Evolutionary conservation across 1,140 invertebrate genomes (phyloP), one percentile per base, ranked within the genome.

Genomic region (Trichomalopsis sarcophagae): DNA sequence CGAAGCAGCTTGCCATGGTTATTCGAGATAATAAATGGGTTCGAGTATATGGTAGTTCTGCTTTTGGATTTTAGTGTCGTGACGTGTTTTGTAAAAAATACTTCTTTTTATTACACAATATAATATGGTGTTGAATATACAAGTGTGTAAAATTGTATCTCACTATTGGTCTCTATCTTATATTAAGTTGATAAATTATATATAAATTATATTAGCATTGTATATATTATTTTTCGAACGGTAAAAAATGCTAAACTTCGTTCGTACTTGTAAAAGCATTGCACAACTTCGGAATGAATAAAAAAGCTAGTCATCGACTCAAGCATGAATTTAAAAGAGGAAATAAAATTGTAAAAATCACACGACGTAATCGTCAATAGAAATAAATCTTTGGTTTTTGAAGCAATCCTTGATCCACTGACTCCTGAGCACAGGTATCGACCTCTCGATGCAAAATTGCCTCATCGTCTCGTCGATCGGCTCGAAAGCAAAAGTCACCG

Each of bases 381-480:
- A 68, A 23, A 89, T 79, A 21, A 91, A 66, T 87, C 40, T 75
- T 47, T 82, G 66, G n/a, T 87, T 68, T 9, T 13, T 21, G 47
- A 92, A 91, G 82, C 91, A 93, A 62, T 91, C 86, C 7, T 74
- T 7, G 7, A 93, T 92, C 92, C 92, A 93, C 66, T 89, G 83
- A 40, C 85, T 90, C 13, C 86, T 88, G 23, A 92, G 9, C 55
- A 92, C 86, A 84, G 47, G 88, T 36, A 55, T 47, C 30, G 69
- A 71, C 14, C 23, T 1, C 17, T 85, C 74, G 14, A 10, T 2
- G n/a, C 73, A 36, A 30, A 87, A 73, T n/a, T 86, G 88, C 17
- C 17, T 2, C 55, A n/a, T 62, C 0, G 21, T 7, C 21, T 21
- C 3, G 21, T 23, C 90, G 86, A 62, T 91, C 74, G 10, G 91